Percentiles rank a stretch among this genome's conserved stretches.
Conservation (phyloP, 2,888 invertebrate species). For the Tiliacea citrago region DNA sequence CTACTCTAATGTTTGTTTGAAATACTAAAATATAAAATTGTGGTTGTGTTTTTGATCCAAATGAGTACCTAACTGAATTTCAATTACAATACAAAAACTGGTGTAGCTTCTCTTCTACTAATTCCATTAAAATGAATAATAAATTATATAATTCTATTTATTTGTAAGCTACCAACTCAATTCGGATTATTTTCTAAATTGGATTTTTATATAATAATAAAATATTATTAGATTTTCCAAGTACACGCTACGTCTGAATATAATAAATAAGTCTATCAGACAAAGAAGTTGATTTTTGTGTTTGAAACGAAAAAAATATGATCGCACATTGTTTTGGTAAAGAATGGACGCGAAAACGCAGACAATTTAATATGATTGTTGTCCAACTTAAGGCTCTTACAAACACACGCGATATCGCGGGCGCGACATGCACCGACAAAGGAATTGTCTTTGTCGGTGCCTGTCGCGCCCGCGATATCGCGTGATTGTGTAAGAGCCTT, state of each 20-base stretch:
- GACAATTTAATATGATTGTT: no score
- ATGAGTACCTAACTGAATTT: background rate
- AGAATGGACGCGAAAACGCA: background rate
- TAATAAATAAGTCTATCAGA: background rate
- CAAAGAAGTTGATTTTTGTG: background rate
- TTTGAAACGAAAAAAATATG: background rate
- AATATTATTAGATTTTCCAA: slow-evolving; percentile 40
- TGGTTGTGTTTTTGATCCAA: background rate
- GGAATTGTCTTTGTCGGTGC: no score
- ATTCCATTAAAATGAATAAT: slow-evolving; percentile 48
- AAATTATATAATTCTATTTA: slow-evolving; percentile 34
- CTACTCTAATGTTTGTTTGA: no score
- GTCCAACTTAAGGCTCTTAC: no score
- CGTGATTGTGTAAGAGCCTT: no score
- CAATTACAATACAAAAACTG: slow-evolving; percentile 19
- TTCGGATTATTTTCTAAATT: slow-evolving; percentile 44
- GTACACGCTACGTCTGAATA: background rate
- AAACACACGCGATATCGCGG: no score
- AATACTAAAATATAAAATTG: background rate
- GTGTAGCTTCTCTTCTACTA: slow-evolving; percentile 9
- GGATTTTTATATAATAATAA: slow-evolving; percentile 20
- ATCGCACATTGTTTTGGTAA: background rate
- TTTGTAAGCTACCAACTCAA: slow-evolving; percentile 32
- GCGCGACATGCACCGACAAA: no score
- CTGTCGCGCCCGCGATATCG: no score